Evolutionary conservation across 1,140 invertebrate genomes (phyloP), one percentile per base, ranked within the genome.

Genomic region (Leptopilina clavipes): DNA sequence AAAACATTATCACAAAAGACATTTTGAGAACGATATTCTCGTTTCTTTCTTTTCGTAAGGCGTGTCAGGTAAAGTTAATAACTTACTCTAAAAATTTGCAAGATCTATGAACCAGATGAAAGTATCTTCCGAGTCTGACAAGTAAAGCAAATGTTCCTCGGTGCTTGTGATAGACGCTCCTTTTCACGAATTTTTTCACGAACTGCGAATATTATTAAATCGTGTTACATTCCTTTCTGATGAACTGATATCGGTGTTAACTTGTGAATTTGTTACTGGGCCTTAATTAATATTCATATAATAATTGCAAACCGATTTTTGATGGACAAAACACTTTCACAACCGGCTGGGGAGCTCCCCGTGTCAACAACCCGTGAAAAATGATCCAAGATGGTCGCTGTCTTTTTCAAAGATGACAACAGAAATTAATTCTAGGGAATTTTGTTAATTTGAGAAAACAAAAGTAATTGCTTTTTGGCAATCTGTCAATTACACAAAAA

Each of bases 291-390:
- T 74, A 70, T 37, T 45, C 56, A 77, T 25, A 74, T 76, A 79
- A 81, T 59, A 17, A 83, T 71, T 19, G 73, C 37, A 73, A 17
- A 43, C 70, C 72, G 59, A 54, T 75, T 81, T 79, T 72, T 79
- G 77, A 79, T 82, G 80, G 81, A 77, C 81, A 78, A 84, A 79
- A 81, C 80, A 85, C 81, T 85, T 82, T 84, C 84, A 84, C 85
- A 73, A 82, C 83, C 83, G 81, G 86, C 86, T 84, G 84, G 82
- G 80, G 80, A 81, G 76, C 86, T 86, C 75, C 77, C 81, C 82
- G 82, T 84, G 83, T 86, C 84, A 84, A 87, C 85, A 84, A 86
- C 81, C 84, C 80, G 81, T 85, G 82, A 84, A 83, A 84, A 83
- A 86, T 81, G 76, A 80, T 79, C 73, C 84, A 87, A 87, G 84